Percentiles rank a stretch among this genome's conserved stretches.
These are phyloP conservation scores for Spea bombifrons DNA, from an alignment of 2,113 vertebrate species.

Conservation along the genomic window DNA sequence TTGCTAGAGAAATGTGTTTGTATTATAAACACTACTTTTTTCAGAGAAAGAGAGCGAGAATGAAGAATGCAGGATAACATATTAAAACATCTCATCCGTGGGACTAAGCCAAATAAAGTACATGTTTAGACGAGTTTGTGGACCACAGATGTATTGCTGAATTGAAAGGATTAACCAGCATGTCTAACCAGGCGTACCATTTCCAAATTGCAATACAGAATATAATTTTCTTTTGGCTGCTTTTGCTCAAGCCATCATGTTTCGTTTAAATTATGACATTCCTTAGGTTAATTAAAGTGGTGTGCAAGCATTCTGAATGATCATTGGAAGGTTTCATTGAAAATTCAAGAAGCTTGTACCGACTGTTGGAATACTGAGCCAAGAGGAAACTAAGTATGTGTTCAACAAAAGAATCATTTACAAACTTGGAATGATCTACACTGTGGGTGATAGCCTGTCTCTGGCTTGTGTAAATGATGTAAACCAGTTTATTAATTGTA, in stretches of 20 bases:
- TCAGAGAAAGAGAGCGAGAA: neutral
- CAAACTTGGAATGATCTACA: slow-evolving; percentile 22
- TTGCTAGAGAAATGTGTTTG: slow-evolving; percentile 40
- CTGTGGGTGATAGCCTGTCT: neutral
- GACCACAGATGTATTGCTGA: slow-evolving; percentile 28
- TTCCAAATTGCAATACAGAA: slow-evolving; percentile 46
- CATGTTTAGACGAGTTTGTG: slow-evolving; percentile 44
- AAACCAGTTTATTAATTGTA: accelerated
- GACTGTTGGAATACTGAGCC: slow-evolving; percentile 20
- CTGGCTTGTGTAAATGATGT: slow-evolving; percentile 26
- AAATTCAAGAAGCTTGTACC: slow-evolving; percentile 17
- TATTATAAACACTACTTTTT: slow-evolving; percentile 52
- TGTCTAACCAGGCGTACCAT: neutral
- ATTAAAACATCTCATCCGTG: slow-evolving; percentile 53
- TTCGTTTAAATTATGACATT: slow-evolving; percentile 47
- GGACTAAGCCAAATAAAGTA: slow-evolving; percentile 45
- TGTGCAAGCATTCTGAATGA: slow-evolving; percentile 14
- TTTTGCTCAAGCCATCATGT: slow-evolving; percentile 42
- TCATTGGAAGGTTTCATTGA: slow-evolving; percentile 17
- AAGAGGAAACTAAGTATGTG: slow-evolving; percentile 31
- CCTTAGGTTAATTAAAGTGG: slow-evolving; percentile 50
- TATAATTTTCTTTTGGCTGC: slow-evolving; percentile 49
- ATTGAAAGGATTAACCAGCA: slow-evolving; percentile 45
- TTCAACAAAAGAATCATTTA: slow-evolving; percentile 26
- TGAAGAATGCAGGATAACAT: slow-evolving; percentile 41